A percentile compares a stretch with the other conserved stretches of the same genome.
Evolutionary conservation across 2,797 vertebrate species (phyloP).

Genomic region (Micrastur ruficollis): DNA sequence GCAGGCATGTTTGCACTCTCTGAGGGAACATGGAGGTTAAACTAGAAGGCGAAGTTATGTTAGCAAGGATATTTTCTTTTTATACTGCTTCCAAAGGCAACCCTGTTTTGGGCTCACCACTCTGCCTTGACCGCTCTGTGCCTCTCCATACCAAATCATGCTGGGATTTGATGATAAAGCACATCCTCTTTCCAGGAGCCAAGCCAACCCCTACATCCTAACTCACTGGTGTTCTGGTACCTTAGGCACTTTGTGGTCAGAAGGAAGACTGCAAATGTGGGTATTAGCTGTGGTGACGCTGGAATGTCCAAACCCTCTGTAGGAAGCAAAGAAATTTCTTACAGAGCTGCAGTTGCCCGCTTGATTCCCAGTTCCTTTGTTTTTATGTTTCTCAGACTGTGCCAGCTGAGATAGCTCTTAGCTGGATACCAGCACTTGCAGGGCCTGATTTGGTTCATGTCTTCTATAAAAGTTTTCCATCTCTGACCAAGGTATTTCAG

Average conservation of each 20-base stretch:
- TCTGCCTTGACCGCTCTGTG: slow-evolving; percentile 30
- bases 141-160: slow-evolving; percentile 35
- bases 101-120: slow-evolving; percentile 18
- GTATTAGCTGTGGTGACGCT: neutral
- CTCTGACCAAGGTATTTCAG: slow-evolving; percentile 74
- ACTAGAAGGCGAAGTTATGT: slow-evolving; percentile 32
- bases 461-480: slow-evolving; percentile 70
- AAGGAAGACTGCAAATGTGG: neutral
- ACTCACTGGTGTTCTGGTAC: slow-evolving; percentile 49
- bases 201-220: slow-evolving; percentile 47
- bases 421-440: slow-evolving; percentile 10
- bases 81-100: slow-evolving; percentile 61
- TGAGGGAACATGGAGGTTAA: slow-evolving; percentile 41
- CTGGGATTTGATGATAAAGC: slow-evolving; percentile 66
- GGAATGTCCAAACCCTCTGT: slow-evolving; percentile 11
- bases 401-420: slow-evolving; percentile 19
- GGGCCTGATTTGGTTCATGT: slow-evolving; percentile 59
- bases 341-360: neutral
- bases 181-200: slow-evolving; percentile 61
- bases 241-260: slow-evolving; percentile 54
- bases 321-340: slow-evolving; percentile 14
- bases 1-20: slow-evolving; percentile 56
- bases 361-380: slow-evolving; percentile 4
- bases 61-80: slow-evolving; percentile 58
- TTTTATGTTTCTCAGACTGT: neutral